Evolutionary conservation across 2,113 vertebrate genomes (phyloP), one percentile per base, ranked within the genome.

Genomic region (Sorex fumeus): DNA sequence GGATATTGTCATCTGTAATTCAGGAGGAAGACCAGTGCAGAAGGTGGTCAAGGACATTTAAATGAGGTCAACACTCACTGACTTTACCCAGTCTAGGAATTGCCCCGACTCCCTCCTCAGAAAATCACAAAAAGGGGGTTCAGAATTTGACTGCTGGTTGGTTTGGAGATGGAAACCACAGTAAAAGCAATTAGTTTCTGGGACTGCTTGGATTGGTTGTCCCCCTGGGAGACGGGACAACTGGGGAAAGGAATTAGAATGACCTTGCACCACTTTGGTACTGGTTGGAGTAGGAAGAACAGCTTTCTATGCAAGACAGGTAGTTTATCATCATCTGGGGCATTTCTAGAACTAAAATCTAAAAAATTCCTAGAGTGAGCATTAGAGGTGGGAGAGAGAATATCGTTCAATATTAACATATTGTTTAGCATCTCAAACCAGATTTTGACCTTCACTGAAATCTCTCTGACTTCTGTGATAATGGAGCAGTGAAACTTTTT

Each of bases 171-270:
- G 94, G 82, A 88, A 85, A 66, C 85, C 84, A 88, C 66, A 64
- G 96, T 96, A 95, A 95, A 96, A 97, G 94, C 91, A 91, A 85
- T 88, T 93, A 81, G n/a, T 97, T 97, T 97, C 95, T 94, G 96
- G 91, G 81, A 88, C 70, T 91, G 79, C 92, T 96, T 88, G 93
- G 76, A 94, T 94, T 96, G 93, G 89, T 90, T 91, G 95, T 96
- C 62, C 87, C 83, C 92, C 47, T 86, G 93, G 95, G 95, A 97
- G 94, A 95, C 40, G 85, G 93, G 88, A 87, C 94, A 96, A 92
- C 8, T 74, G 62, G 80, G 95, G 88, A 57, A 45, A 97, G 91
- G 85, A 97, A 96, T 96, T 76, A 95, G 91, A 95, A 96, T 96
- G 95, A 97, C 96, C 94, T 97, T 96, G 96, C 53, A 28, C 67